Evolutionary conservation across 2,888 invertebrate genomes (phyloP).

Genomic region (Drosophila ustulata): DNA sequence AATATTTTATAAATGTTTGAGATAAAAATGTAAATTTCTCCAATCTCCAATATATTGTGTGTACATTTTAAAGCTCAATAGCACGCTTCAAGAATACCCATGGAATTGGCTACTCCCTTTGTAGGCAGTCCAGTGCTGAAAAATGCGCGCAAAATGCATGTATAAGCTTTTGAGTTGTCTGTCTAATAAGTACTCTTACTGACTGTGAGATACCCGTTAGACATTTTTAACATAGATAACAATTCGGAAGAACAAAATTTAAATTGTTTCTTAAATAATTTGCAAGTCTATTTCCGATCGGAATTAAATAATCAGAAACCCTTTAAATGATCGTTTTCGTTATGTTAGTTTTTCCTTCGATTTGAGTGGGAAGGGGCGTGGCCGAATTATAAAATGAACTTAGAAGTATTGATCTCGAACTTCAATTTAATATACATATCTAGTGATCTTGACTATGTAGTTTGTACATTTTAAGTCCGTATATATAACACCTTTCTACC

Average conservation of each 20-base stretch:
- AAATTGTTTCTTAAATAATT: too few relatives aligned
- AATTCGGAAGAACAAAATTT: too few relatives aligned
- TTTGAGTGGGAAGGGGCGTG: background rate
- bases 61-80: background rate
- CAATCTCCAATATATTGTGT: background rate
- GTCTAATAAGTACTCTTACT: background rate
- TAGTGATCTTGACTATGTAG: background rate
- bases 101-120: background rate
- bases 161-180: background rate
- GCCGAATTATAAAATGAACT: background rate
- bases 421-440: background rate
- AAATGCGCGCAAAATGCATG: conserved; percentile 10
- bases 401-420: background rate
- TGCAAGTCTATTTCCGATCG: too few relatives aligned
- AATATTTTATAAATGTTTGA: background rate
- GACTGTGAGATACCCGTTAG: background rate
- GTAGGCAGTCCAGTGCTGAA: background rate
- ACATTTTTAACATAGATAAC: background rate
- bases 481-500: background rate
- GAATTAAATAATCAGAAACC: too few relatives aligned
- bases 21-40: background rate
- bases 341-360: background rate
- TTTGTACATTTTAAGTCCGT: too few relatives aligned
- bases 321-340: too few relatives aligned
- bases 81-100: background rate